These are phyloP conservation scores for Drosophila pseudoobscura DNA, from an alignment of 1,140 invertebrate species.

Conservation along the genomic window DNA sequence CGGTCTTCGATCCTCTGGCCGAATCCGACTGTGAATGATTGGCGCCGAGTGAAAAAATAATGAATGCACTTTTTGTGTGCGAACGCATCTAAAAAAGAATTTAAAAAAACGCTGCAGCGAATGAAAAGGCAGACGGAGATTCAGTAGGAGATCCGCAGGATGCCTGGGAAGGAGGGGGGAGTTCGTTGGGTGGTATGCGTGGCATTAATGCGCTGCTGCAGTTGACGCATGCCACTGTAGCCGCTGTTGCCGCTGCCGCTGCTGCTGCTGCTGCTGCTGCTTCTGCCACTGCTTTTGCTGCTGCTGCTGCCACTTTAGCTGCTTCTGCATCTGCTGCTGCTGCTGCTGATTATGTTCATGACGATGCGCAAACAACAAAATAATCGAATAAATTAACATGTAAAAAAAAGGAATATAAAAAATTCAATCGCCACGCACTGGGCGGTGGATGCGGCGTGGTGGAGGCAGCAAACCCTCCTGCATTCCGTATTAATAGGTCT, in stretches of 20 bases:
- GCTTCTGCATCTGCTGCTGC: conserved; percentile 3
- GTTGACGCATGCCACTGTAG: background rate
- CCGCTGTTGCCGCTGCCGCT: conserved; percentile 2
- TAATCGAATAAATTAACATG: conserved; percentile 73
- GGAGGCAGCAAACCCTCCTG: background rate
- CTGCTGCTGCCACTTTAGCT: conserved; percentile 29
- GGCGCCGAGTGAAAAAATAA: conserved; percentile 34
- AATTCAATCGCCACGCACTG: conserved; percentile 58
- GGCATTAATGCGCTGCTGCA: conserved; percentile 29
- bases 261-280: conserved; percentile 1
- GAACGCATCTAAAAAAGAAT: conserved; percentile 65
- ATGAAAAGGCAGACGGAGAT: conserved; percentile 42
- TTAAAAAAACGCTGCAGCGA: conserved; percentile 44
- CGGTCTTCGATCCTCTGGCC: background rate
- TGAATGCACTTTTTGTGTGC: conserved; percentile 30
- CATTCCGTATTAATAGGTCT: conserved; percentile 60
- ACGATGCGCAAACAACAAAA: conserved; percentile 63
- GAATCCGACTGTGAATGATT: conserved; percentile 37
- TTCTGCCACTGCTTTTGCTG: conserved; percentile 6
- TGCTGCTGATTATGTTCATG: conserved; percentile 70
- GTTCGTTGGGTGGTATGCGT: conserved; percentile 2
- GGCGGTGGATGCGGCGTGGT: background rate
- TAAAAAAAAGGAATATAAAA: conserved; percentile 29
- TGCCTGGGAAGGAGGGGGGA: background rate
- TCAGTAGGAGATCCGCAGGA: conserved; percentile 25